Evolutionary conservation across 2,113 vertebrate species (phyloP).

Genomic region (Tragelaphus imberbis): DNA sequence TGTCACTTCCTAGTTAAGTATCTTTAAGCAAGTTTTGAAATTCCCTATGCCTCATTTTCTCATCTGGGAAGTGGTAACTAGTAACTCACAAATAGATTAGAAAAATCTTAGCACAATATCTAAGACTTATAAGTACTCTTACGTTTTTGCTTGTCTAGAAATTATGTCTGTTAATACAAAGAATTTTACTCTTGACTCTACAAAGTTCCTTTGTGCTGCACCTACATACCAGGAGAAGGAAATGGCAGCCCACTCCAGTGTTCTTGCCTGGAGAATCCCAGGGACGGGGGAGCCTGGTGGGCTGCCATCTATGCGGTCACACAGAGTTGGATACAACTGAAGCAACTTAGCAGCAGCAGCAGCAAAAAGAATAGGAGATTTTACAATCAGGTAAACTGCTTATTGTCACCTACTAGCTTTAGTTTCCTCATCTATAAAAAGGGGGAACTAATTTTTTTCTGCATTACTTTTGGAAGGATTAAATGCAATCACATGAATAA

Average conservation of each 20-base stretch:
- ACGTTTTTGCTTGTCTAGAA: neutral
- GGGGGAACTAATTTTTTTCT: neutral
- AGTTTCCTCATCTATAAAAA: neutral
- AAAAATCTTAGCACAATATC: neutral
- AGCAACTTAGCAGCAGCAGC: neutral
- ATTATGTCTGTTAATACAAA: neutral
- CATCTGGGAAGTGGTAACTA: neutral
- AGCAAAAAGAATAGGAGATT: neutral
- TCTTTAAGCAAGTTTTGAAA: slow-evolving; percentile 13
- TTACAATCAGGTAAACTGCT: neutral
- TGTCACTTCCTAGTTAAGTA: neutral
- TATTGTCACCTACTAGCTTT: neutral
- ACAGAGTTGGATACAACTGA: no score
- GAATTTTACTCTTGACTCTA: neutral
- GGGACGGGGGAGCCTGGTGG: no score
- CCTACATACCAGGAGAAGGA: neutral
- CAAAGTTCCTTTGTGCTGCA: neutral
- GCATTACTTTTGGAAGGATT: neutral
- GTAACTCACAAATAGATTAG: neutral
- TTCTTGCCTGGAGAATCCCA: no score
- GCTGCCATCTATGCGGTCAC: no score
- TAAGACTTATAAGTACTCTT: neutral
- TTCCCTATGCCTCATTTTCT: neutral
- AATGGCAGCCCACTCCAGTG: no score
- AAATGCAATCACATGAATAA: neutral